Conservation (phyloP, 2,113 vertebrate genomes). For the Cettia cetti region DNA sequence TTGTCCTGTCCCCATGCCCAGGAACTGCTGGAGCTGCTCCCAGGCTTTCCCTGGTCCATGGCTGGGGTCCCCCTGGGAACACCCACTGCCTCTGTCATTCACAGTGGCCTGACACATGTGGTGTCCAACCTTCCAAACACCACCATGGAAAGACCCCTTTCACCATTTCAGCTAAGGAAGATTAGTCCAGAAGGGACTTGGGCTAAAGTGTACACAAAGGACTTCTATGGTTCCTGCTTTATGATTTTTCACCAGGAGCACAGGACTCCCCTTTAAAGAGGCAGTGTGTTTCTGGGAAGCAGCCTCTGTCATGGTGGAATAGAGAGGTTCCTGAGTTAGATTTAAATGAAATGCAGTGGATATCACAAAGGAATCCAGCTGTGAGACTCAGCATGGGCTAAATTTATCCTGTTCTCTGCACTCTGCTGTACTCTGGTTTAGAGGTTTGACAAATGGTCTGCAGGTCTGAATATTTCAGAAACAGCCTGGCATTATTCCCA, state of each 20-base stretch:
- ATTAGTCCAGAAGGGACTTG: neutral
- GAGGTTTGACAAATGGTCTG: conserved; percentile 4
- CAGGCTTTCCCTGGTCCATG: neutral
- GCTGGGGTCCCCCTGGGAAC: no score
- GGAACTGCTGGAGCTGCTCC: neutral
- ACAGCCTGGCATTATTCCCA: conserved; percentile 28
- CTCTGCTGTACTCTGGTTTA: neutral
- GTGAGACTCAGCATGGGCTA: neutral
- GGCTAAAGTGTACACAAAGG: neutral
- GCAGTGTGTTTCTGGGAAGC: neutral
- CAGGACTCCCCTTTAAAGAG: neutral
- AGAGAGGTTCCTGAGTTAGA: neutral
- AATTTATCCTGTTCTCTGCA: conserved; percentile 1
- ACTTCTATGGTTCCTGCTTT: neutral
- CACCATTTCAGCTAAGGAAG: neutral
- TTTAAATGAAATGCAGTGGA: neutral
- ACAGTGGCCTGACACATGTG: neutral
- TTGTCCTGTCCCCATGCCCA: neutral
- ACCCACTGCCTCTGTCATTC: neutral
- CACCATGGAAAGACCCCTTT: neutral
- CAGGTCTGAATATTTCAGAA: conserved; percentile 17
- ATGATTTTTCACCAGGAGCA: neutral
- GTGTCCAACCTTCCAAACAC: neutral
- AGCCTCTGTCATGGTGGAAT: neutral
- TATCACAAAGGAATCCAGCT: neutral